Percentiles rank a stretch among this genome's conserved stretches.
Evolutionary conservation across 2,888 invertebrate genomes (phyloP).

Genomic region (Calliopum simillimum): DNA sequence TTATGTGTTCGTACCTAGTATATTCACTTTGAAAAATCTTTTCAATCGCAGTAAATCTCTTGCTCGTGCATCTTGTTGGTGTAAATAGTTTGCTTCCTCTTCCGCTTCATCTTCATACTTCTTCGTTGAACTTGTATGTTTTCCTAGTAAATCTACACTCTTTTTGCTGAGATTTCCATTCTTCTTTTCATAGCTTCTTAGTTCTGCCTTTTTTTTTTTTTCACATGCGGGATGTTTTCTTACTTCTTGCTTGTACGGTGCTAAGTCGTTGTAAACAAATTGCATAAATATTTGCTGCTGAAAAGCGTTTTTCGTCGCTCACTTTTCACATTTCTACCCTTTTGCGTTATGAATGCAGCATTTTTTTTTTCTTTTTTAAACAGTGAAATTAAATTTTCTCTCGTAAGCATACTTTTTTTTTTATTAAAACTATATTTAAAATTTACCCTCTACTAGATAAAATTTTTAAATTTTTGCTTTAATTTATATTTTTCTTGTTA

Average conservation of each 20-base stretch:
- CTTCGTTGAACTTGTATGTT: too few species aligned
- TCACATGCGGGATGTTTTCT: neutral
- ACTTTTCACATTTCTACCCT: conserved; percentile 4
- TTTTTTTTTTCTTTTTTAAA: too few species aligned
- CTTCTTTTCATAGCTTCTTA: neutral
- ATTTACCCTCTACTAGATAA: neutral
- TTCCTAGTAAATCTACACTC: too few species aligned
- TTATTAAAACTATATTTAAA: neutral
- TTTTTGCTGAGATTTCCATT: neutral
- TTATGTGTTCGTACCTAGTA: too few species aligned
- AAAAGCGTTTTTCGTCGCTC: conserved; percentile 5
- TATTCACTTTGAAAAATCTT: too few species aligned
- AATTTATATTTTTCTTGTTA: neutral
- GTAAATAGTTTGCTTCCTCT: too few species aligned
- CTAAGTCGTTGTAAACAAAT: conserved; percentile 20
- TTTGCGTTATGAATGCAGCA: too few species aligned
- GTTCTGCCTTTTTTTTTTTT: neutral
- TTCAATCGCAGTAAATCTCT: too few species aligned
- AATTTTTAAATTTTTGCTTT: neutral
- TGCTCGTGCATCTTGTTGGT: too few species aligned
- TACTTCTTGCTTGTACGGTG: neutral
- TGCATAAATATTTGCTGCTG: conserved; percentile 26
- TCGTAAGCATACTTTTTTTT: neutral
- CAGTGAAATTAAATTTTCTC: conserved; percentile 21
- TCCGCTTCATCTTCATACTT: too few species aligned